These are phyloP conservation scores for Dryococelus australis DNA, from an alignment of 2,888 invertebrate species.

Conservation along the genomic window DNA sequence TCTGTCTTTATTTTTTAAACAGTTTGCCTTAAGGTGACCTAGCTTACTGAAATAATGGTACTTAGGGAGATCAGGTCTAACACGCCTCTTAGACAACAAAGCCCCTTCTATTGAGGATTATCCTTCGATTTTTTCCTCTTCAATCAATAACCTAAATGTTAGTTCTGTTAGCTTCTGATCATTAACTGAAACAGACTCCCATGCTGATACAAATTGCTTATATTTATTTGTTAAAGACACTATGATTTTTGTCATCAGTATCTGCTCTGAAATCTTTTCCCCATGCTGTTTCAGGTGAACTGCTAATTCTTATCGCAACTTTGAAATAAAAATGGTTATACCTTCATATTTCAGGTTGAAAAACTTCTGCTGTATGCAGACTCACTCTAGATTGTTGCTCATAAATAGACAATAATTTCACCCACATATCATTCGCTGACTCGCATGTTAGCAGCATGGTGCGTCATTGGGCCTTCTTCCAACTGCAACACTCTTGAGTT, in stretches of 20 bases:
- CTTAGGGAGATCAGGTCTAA: neutral
- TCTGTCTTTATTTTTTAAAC: neutral
- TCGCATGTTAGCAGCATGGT: neutral
- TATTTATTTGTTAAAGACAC: too few species aligned
- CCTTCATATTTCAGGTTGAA: neutral
- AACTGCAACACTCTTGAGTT: neutral
- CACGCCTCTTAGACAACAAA: too few species aligned
- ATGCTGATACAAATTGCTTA: too few species aligned
- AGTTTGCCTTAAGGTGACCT: neutral
- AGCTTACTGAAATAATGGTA: neutral
- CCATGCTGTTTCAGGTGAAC: neutral
- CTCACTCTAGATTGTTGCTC: neutral
- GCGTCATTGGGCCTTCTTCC: neutral
- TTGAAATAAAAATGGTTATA: neutral
- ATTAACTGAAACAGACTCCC: too few species aligned
- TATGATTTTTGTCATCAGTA: neutral
- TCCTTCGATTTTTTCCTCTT: too few species aligned
- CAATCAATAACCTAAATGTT: too few species aligned
- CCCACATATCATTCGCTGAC: neutral
- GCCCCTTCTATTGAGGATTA: too few species aligned
- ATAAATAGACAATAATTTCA: neutral
- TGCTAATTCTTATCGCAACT: neutral
- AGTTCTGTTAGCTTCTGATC: too few species aligned
- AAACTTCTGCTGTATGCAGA: conserved; percentile 1
- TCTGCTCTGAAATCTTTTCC: neutral